A percentile compares a stretch with the other conserved stretches of the same genome.
Evolutionary conservation across 2,888 invertebrate species (phyloP).

Genomic region (Drosophila niveifrons): DNA sequence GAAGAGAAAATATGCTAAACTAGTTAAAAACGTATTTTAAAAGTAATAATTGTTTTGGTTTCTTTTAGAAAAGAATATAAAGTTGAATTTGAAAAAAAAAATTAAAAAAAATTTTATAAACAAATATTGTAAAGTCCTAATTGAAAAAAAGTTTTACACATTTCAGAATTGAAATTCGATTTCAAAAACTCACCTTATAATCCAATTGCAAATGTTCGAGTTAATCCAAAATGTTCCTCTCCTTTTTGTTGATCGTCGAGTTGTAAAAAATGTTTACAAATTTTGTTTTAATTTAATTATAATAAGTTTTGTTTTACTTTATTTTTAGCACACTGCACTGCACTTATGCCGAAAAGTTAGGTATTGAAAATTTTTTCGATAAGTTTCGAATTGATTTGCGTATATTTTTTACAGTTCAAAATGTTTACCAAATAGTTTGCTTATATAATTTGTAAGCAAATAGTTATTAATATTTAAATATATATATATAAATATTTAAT

Average conservation of each 20-base stretch:
- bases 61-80: too few relatives aligned
- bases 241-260: slow-evolving; percentile 9
- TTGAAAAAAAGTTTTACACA: background rate
- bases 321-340: slow-evolving; percentile 41
- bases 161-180: background rate
- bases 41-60: too few relatives aligned
- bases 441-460: slow-evolving; percentile 59
- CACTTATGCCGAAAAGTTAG: slow-evolving; percentile 50
- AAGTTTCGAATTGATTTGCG: slow-evolving; percentile 16
- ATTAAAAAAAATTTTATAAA: too few relatives aligned
- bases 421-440: slow-evolving; percentile 67
- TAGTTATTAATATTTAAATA: slow-evolving; percentile 36
- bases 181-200: slow-evolving; percentile 63
- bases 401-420: slow-evolving; percentile 52
- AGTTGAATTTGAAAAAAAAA: too few relatives aligned
- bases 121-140: rapidly evolving
- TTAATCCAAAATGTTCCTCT: slow-evolving; percentile 69
- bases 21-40: too few relatives aligned
- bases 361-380: slow-evolving; percentile 33
- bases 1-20: too few relatives aligned
- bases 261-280: slow-evolving; percentile 69
- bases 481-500: slow-evolving; percentile 36
- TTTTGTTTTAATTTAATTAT: slow-evolving; percentile 39
- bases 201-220: slow-evolving; percentile 72
- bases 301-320: slow-evolving; percentile 3